phyloP scores from a whole-genome alignment of 1,140 invertebrate species.

The Sipha flava region DNA sequence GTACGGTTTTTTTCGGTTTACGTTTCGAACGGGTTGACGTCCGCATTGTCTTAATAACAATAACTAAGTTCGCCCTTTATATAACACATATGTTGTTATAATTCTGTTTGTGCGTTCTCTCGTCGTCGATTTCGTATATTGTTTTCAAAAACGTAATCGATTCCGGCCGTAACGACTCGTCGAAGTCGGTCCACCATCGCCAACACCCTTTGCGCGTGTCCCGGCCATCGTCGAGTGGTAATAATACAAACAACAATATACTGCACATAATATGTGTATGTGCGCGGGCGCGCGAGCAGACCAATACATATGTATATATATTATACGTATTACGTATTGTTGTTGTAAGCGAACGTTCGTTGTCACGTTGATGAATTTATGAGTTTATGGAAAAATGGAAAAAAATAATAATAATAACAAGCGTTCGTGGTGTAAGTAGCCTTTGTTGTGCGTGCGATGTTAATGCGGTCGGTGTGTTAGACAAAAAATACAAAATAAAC shows the following conservation, averaged over 20 bases:
- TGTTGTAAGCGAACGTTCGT: neutral
- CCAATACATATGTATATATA: no score
- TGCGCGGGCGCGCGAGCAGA: no score
- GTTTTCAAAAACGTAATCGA: neutral
- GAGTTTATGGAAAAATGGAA: neutral
- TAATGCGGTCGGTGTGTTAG: constrained; percentile 21
- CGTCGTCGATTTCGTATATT: neutral
- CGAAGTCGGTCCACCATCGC: neutral
- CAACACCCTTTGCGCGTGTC: neutral
- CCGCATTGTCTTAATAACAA: neutral
- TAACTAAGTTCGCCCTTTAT: no score
- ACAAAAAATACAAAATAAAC: constrained; percentile 11
- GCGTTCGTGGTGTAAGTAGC: neutral
- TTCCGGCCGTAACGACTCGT: neutral
- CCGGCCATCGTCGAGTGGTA: neutral
- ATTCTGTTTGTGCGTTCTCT: neutral
- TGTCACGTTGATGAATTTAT: constrained; percentile 29
- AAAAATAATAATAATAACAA: constrained; percentile 13
- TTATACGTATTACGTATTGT: neutral
- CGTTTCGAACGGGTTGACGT: no score
- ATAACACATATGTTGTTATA: no score
- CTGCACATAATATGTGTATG: no score
- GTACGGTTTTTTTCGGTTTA: no score
- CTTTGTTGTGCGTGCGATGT: constrained; percentile 20
- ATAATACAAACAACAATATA: neutral